Base-by-base conservation (phyloP, 1,140 invertebrate species). In the Drosophila trapezifrons region DNA sequence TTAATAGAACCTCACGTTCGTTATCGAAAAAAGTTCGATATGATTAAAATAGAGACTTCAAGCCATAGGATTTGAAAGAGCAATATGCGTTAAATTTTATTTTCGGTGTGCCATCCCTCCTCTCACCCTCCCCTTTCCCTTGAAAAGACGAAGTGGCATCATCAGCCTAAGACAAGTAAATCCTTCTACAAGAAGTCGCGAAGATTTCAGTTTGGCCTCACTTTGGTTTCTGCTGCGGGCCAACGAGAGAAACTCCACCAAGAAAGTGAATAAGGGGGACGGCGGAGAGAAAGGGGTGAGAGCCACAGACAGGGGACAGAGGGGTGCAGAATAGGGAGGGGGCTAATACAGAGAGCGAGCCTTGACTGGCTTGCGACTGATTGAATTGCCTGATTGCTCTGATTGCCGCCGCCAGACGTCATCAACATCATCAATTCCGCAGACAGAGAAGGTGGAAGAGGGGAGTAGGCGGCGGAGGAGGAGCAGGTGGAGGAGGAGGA, bases 301-400 rank as follows among this genome's bases (percentile, higher is more conserved):
- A 13, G 52, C 13, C 12, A 12, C 1, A 17, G 8, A 29, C 9
- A 5, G 51, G 2, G 4, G 4, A 13, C 17, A 20, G n/a, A n/a
- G n/a, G n/a, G n/a, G n/a, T n/a, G n/a, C n/a, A n/a, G n/a, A n/a
- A n/a, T n/a, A n/a, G n/a, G 13, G 13, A 29, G 52, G 10, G 25
- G 20, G 47, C 51, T 66, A 56, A 66, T 59, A 40, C 46, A 35
- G 27, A 69, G 22, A 57, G 60, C 17, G 43, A 22, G 37, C 22
- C 57, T 47, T 45, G 43, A 15, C 49, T 78, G 62, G 52, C 66
- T 60, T 80, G 76, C 80, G 66, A 72, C 76, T 87, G 83, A 87
- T 86, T 87, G 79, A 86, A 86, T 86, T 79, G 79, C 79, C 83
- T 87, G 83, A 86, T 87, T 89, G 83, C 79, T 77, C 83, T 83